Evolutionary conservation across 1,140 invertebrate species (phyloP).

Genomic region (Lucilia cuprina): DNA sequence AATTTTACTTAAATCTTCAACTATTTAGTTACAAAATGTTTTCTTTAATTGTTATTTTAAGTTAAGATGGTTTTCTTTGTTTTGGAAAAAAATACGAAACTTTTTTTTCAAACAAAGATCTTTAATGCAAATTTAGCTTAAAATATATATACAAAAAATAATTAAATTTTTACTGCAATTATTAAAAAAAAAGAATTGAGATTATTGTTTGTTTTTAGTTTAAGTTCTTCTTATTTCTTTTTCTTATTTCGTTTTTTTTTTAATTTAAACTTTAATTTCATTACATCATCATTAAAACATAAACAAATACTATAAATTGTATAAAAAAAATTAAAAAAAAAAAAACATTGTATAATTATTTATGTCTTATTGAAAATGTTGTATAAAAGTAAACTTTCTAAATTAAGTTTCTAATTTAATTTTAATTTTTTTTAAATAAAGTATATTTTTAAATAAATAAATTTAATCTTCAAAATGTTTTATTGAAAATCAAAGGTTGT

Average conservation of each 20-base stretch:
- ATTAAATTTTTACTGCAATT: background rate
- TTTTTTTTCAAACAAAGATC: background rate
- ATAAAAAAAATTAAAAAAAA: slow-evolving; percentile 3
- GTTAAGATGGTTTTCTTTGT: background rate
- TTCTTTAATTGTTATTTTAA: slow-evolving; percentile 8
- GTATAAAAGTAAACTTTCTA: slow-evolving; percentile 30
- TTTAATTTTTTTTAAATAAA: slow-evolving; percentile 22
- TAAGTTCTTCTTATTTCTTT: slow-evolving; percentile 1
- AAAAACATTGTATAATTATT: slow-evolving; percentile 19
- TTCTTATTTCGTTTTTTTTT: background rate
- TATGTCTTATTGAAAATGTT: slow-evolving; percentile 27
- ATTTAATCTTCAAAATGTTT: background rate
- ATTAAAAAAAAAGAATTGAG: background rate
- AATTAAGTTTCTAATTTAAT: slow-evolving; percentile 34
- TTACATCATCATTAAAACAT: background rate
- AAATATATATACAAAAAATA: background rate
- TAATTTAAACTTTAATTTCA: background rate
- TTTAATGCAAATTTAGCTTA: background rate
- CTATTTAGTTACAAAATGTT: slow-evolving; percentile 4
- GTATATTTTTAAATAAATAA: slow-evolving; percentile 21
- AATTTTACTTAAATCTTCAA: background rate
- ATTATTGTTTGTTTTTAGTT: background rate
- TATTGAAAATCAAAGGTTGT: background rate
- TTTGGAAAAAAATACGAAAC: background rate
- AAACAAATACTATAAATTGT: slow-evolving; percentile 8